Evolutionary conservation across 2,888 invertebrate genomes (phyloP), one percentile per base, ranked within the genome.

Genomic region (Ectemnius lituratus): DNA sequence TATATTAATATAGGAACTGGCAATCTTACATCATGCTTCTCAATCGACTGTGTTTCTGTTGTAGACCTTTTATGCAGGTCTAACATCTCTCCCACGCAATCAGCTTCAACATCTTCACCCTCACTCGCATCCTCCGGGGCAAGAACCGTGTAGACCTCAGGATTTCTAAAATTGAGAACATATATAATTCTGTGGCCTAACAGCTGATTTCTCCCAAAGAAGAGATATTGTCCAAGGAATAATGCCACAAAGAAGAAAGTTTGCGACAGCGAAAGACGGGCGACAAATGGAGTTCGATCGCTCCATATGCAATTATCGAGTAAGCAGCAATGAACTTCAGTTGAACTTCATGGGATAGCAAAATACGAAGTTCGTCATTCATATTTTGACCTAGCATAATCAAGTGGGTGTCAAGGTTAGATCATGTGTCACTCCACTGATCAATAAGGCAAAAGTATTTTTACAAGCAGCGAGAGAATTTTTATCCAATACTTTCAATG

Each of bases 111-210:
- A 79, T 88, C 86, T 72, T 89, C 89, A 16, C 83, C 84, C 69
- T 88, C 89, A 61, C 88, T 89, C 5, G 92, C 93, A 76, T 92
- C 92, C 88, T 93, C 93, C 61, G 86, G 80, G 76, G 85, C 82
- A 59, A 85, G 67, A 27, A 85, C 79, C 14, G 88, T 84, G 71
- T 88, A 87, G 71, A 87, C 74, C 70, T 89, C 89, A 23, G 89
- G 89, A 76, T 85, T 89, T 76, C 90, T 90, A 73, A 6, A 79
- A 70, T 28, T 37, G 11, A 37, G 8, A 37, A 37, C 37, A 37
- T 8, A 2, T 6, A 37, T 6, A 37, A 11, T 11, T 11, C 8
- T 37, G 37, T 11, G 5, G 8, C 8, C 37, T 4, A 37, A 37
- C 37, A 37, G 37, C 23, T 23, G 23, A 23, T 23, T 23, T 23